Evolutionary conservation across 2,888 invertebrate genomes (phyloP).

Genomic region (Cosmia pyralina): DNA sequence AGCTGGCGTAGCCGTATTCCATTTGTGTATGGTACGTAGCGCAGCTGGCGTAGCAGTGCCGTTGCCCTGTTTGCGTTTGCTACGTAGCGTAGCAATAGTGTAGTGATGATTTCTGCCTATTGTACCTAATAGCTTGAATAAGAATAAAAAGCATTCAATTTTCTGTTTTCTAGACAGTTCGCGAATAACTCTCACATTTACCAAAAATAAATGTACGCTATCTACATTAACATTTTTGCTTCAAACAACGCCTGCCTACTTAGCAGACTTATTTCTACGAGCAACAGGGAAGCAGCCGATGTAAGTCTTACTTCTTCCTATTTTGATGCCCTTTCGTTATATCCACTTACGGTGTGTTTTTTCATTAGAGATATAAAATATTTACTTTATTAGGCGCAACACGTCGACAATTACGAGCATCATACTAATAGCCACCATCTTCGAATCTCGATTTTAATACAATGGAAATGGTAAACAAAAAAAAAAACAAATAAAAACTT

Average conservation of each 20-base stretch:
- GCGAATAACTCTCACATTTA: conserved; percentile 17
- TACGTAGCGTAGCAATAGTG: neutral
- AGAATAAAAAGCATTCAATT: neutral
- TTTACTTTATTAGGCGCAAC: neutral
- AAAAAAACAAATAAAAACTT: too few relatives aligned
- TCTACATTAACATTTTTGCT: conserved; percentile 33
- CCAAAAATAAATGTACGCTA: conserved; percentile 1
- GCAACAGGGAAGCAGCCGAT: conserved; percentile 24
- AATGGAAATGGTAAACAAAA: too few relatives aligned
- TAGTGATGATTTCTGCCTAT: too few relatives aligned
- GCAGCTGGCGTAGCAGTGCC: too few relatives aligned
- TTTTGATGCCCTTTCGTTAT: neutral
- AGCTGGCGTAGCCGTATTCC: neutral
- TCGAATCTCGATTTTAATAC: too few relatives aligned
- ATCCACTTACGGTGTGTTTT: neutral
- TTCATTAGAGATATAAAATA: neutral
- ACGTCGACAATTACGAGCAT: too few relatives aligned
- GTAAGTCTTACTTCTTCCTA: conserved; percentile 10
- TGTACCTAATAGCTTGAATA: too few relatives aligned
- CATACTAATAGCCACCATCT: too few relatives aligned
- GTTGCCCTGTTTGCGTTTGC: neutral
- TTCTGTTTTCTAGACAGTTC: conserved; percentile 10
- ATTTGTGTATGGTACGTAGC: too few relatives aligned
- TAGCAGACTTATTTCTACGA: conserved; percentile 32
- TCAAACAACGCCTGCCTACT: conserved; percentile 37